A percentile compares a stretch with the other conserved stretches of the same genome.
Conservation (phyloP, 2,888 invertebrate genomes). For the Azorinus chamasolen region DNA sequence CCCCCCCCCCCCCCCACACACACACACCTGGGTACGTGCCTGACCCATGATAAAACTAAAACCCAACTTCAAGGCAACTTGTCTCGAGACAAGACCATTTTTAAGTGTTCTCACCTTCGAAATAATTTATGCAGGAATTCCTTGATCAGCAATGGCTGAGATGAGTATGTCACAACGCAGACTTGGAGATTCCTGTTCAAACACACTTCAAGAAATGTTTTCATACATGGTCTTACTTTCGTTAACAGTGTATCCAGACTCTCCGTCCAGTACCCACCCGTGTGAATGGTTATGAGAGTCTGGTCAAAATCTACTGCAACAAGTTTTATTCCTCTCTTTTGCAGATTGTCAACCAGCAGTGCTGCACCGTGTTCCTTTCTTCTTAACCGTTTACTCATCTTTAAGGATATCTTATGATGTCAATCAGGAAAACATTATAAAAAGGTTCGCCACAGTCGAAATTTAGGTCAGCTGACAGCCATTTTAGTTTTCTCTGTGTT, state of each 20-base stretch:
- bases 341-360: constrained; percentile 68
- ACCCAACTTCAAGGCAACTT: too few species aligned
- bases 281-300: constrained; percentile 82
- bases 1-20: too few species aligned
- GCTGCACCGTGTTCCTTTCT: constrained; percentile 38
- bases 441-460: too few species aligned
- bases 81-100: too few species aligned
- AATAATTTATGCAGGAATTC: constrained; percentile 77
- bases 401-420: background rate
- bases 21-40: too few species aligned
- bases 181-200: constrained; percentile 74
- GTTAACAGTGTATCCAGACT: constrained; percentile 74
- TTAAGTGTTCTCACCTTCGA: constrained; percentile 44
- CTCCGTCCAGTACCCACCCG: constrained; percentile 82
- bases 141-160: constrained; percentile 80
- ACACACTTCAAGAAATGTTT: constrained; percentile 76
- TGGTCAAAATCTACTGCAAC: constrained; percentile 84
- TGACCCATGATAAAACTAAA: too few species aligned
- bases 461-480: too few species aligned
- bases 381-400: constrained; percentile 45
- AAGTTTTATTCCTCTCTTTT: constrained; percentile 78
- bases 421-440: too few species aligned
- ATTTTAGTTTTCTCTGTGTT: too few species aligned
- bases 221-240: constrained; percentile 81
- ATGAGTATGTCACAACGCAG: constrained; percentile 83